Percentiles rank a stretch among this genome's conserved stretches.
Evolutionary conservation across 1,140 invertebrate species (phyloP).

Genomic region (Leptestheria dahalacensis): DNA sequence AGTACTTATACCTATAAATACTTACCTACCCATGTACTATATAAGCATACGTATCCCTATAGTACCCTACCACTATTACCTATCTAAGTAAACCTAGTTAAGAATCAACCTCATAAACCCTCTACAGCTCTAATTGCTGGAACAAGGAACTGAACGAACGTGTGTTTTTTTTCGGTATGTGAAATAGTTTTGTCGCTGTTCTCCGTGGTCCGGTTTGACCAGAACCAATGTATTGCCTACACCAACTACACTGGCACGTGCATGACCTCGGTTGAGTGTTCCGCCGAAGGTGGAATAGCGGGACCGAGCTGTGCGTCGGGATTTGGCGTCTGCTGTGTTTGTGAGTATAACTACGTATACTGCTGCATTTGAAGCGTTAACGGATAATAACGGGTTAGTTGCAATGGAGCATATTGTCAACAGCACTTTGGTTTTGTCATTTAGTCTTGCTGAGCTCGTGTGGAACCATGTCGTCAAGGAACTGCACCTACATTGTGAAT

Average conservation of each 20-base stretch:
- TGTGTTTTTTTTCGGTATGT: slow-evolving; percentile 1
- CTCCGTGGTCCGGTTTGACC: slow-evolving; percentile 3
- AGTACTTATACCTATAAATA: too few relatives aligned
- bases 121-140: too few relatives aligned
- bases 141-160: too few relatives aligned
- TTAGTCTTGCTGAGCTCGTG: slow-evolving; percentile 1
- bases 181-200: slow-evolving; percentile 11
- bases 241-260: slow-evolving; percentile 16
- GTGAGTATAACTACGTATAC: slow-evolving; percentile 41
- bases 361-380: not conserved
- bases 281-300: slow-evolving; percentile 37
- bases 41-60: too few relatives aligned
- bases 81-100: too few relatives aligned
- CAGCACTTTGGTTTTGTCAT: not conserved
- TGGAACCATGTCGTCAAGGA: not conserved
- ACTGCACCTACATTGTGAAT: slow-evolving; percentile 12
- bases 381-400: not conserved
- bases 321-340: slow-evolving; percentile 53
- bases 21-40: too few relatives aligned
- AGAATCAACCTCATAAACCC: too few relatives aligned
- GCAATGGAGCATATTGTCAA: not conserved
- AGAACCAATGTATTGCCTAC: not conserved
- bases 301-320: slow-evolving; percentile 52
- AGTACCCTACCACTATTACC: too few relatives aligned
- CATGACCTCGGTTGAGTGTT: slow-evolving; percentile 39